A percentile compares a stretch with the other conserved stretches of the same genome.
Evolutionary conservation across 2,888 invertebrate genomes (phyloP).

Genomic region (Neoitamus cyanurus): DNA sequence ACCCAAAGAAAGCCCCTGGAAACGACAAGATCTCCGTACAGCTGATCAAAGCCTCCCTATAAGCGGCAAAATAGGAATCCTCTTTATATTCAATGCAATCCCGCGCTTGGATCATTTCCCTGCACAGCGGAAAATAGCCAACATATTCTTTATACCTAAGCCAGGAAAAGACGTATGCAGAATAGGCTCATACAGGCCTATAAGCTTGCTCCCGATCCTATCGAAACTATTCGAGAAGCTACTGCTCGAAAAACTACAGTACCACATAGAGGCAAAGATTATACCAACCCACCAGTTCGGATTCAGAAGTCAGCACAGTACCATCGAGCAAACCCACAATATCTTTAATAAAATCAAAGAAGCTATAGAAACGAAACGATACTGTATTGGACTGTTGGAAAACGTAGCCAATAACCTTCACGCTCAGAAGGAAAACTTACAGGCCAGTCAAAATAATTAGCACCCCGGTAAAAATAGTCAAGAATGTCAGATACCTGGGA

Average conservation of each 20-base stretch:
- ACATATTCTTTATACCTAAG: neutral
- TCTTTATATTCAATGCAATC: neutral
- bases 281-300: neutral
- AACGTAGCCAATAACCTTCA: neutral
- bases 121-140: neutral
- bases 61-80: neutral
- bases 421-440: neutral
- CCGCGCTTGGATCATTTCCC: neutral
- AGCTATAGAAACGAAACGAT: neutral
- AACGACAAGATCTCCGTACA: neutral
- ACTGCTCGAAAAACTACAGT: neutral
- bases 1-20: neutral
- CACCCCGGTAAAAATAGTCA: neutral
- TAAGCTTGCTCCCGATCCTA: neutral
- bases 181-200: constrained; percentile 5
- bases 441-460: neutral
- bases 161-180: neutral
- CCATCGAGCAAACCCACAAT: neutral
- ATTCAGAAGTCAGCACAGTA: neutral
- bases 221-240: neutral
- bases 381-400: neutral
- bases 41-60: neutral
- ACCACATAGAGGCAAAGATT: neutral
- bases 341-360: neutral
- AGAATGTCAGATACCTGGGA: neutral